Base-by-base conservation (phyloP, 2,113 vertebrate genomes). In the Psophia crepitans region DNA sequence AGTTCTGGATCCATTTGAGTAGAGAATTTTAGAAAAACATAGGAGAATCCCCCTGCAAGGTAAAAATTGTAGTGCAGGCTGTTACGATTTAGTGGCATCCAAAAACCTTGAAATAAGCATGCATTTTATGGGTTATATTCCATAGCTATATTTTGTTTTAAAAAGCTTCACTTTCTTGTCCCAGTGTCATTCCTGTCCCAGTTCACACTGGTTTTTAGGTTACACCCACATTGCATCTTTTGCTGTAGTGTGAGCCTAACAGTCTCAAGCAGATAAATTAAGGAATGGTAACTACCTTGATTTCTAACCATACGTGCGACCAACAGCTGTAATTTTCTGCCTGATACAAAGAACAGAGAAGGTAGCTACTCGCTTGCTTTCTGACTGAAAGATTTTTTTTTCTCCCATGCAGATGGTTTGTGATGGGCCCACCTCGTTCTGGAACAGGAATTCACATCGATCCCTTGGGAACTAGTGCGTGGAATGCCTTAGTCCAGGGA, bases 381-480 rank as follows among this genome's bases (percentile, higher is more conserved):
- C 0, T 33, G 68, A 58, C 60, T 92, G 41, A 77, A 49, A 35
- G 6, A 53, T 35, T 58, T 26, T 84, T 56, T 44, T n/a, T n/a
- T n/a, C 39, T 37, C 2, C 35, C 5, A 46, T 84, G 8, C 88
- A 99, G 99, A 83, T 99, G 99, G 99, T 99, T 99, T 95, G 99
- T 99, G 93, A 99, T 99, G 99, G 99, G 99, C 22, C 99, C 99
- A 2, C 97, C 99, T 37, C 99, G 99, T 56, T 99, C 99, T 4
- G 99, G 99, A 37, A 99, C 99, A 6, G 99, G 99, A 63, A 99
- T 99, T 96, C 99, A 99, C 98, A 99, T 99, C 0, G 99, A 99
- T 93, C 99, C 99, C 3, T 97, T 99, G 91, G 99, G 99, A 88
- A 99, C 99, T 14, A 99, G 99, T 19, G 99, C 99, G 1, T 99